phyloP scores from a whole-genome alignment of 2,888 invertebrate genomes.

The Pristionchus japonicus region DNA sequence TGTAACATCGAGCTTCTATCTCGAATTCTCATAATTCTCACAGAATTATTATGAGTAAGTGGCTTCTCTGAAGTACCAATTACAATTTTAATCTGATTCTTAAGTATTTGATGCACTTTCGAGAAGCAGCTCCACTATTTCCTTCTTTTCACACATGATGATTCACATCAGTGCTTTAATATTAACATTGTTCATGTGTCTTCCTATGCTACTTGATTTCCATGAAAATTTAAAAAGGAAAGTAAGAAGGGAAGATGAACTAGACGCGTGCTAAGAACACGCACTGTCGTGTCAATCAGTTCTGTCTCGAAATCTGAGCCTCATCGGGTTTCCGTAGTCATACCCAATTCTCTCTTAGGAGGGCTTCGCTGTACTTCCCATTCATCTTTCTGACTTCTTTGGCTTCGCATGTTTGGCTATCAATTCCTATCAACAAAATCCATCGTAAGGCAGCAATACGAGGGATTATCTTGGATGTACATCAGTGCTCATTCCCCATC shows the following conservation, averaged over 20 bases:
- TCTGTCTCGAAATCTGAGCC: not conserved
- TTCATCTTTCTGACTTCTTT: not conserved
- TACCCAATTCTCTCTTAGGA: not conserved
- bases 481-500: not conserved
- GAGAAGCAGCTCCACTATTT: not conserved
- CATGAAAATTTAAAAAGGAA: not conserved
- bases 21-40: no score
- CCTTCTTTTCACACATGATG: not conserved
- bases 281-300: not conserved
- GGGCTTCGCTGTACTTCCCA: slow-evolving; percentile 9
- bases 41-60: not conserved
- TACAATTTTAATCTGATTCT: not conserved
- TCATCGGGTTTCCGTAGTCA: not conserved
- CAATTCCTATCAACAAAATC: not conserved
- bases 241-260: not conserved
- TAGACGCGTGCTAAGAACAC: not conserved
- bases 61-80: not conserved
- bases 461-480: no score
- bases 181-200: not conserved
- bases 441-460: not conserved
- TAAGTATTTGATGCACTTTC: not conserved
- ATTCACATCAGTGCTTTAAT: not conserved
- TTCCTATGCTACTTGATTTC: no score
- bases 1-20: no score
- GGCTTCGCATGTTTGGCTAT: not conserved